Evolutionary conservation across 2,113 vertebrate species (phyloP).

Genomic region (Poeciliopsis occidentalis): DNA sequence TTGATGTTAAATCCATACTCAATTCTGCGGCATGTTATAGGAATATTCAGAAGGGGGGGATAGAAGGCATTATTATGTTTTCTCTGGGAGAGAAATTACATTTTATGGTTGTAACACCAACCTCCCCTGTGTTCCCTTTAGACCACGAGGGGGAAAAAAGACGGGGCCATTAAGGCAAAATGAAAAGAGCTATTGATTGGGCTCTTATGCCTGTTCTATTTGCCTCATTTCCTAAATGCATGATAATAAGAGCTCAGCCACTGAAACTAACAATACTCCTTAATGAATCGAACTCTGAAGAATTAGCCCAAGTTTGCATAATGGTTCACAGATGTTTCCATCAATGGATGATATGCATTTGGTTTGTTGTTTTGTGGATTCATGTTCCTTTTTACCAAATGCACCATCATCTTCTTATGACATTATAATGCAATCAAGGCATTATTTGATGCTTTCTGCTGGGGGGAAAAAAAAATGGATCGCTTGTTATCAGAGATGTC

Average conservation of each 20-base stretch:
- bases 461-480: slow-evolving; percentile 58
- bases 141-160: slow-evolving; percentile 76
- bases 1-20: slow-evolving; percentile 99
- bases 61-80: slow-evolving; percentile 95
- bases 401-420: slow-evolving; percentile 88
- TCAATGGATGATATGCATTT: slow-evolving; percentile 84
- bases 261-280: slow-evolving; percentile 91
- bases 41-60: slow-evolving; percentile 92
- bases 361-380: slow-evolving; percentile 67
- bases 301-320: slow-evolving; percentile 91
- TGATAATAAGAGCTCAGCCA: slow-evolving; percentile 93
- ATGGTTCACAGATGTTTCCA: slow-evolving; percentile 93
- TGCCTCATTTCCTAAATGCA: slow-evolving; percentile 96
- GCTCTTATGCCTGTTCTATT: slow-evolving; percentile 95
- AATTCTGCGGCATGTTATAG: slow-evolving; percentile 99
- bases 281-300: slow-evolving; percentile 97
- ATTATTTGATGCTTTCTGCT: slow-evolving; percentile 93
- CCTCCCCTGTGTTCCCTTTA: slow-evolving; percentile 88
- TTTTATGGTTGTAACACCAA: slow-evolving; percentile 94
- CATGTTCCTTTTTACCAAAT: slow-evolving; percentile 75
- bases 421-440: slow-evolving; percentile 89
- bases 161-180: slow-evolving; percentile 94
- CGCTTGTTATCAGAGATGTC: slow-evolving; percentile 66
- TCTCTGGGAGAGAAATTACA: slow-evolving; percentile 96
- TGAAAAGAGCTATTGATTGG: slow-evolving; percentile 99